These are phyloP conservation scores for Pogona vitticeps DNA, from an alignment of 2,113 vertebrate species.

Conservation along the genomic window DNA sequence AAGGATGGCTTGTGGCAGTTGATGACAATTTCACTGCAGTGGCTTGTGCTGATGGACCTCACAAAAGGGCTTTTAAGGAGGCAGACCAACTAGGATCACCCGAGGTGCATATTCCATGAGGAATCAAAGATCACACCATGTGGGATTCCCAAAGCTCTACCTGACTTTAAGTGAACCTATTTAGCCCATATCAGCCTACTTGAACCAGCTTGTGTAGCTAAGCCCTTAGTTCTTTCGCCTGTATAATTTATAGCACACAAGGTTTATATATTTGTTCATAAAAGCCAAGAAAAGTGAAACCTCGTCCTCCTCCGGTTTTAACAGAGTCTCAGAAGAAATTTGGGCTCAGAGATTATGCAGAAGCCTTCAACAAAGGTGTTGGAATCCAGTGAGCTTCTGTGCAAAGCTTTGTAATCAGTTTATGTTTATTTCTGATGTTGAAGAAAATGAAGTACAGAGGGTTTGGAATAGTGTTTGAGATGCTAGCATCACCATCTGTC, in stretches of 20 bases:
- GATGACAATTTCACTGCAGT: no score
- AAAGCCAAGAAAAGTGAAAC: constrained; percentile 28
- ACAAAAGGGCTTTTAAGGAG: no score
- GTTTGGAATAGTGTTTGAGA: not conserved
- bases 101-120: no score
- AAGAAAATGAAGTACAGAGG: not conserved
- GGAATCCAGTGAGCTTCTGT: not conserved
- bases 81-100: no score
- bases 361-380: not conserved
- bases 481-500: not conserved
- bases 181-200: no score
- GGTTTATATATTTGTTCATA: constrained; percentile 36
- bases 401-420: not conserved
- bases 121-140: no score
- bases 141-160: no score
- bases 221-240: not conserved
- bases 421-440: not conserved
- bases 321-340: constrained; percentile 10
- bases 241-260: not conserved
- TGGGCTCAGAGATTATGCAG: constrained; percentile 11
- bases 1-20: no score
- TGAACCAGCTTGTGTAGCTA: no score
- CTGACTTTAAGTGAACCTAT: no score
- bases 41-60: no score
- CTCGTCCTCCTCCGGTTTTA: not conserved